A percentile compares a stretch with the other conserved stretches of the same genome.
These are phyloP conservation scores for Sphaerophoria taeniata DNA, from an alignment of 2,888 invertebrate species.

Conservation along the genomic window DNA sequence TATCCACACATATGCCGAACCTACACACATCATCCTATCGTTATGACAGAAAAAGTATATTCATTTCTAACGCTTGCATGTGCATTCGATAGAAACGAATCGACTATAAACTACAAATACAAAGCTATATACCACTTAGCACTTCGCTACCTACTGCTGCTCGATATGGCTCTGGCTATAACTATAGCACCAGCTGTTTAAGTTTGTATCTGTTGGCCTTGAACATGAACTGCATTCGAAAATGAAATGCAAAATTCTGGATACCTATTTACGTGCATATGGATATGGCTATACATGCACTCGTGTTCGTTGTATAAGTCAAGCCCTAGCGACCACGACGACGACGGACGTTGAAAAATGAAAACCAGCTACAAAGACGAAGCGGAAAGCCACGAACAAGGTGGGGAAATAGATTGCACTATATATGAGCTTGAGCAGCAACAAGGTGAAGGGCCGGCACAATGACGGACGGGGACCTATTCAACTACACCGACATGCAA, in stretches of 20 bases:
- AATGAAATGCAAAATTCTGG: slow-evolving; percentile 71
- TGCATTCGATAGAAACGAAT: slow-evolving; percentile 41
- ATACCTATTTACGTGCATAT: slow-evolving; percentile 26
- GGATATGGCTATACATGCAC: slow-evolving; percentile 14
- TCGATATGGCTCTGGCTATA: not conserved
- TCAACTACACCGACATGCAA: not conserved
- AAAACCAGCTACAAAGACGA: no score
- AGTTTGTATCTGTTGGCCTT: slow-evolving; percentile 78
- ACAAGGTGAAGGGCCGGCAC: not conserved
- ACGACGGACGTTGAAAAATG: no score
- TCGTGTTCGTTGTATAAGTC: not conserved
- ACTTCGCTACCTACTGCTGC: not conserved
- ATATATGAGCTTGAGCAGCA: not conserved
- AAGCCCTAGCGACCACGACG: slow-evolving; percentile 13
- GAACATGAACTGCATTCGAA: slow-evolving; percentile 82
- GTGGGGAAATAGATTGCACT: slow-evolving; percentile 37
- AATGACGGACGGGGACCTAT: not conserved
- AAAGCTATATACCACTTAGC: no score
- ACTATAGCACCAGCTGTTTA: slow-evolving; percentile 58
- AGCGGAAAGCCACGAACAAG: slow-evolving; percentile 25
- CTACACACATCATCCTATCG: slow-evolving; percentile 16
- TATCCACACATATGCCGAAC: not conserved
- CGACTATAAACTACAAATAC: not conserved
- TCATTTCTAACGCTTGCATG: slow-evolving; percentile 65
- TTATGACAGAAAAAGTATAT: not conserved